A percentile compares a stretch with the other conserved stretches of the same genome.
These are phyloP conservation scores for Cotesia congregata DNA, from an alignment of 2,888 invertebrate genomes.

Conservation along the genomic window DNA sequence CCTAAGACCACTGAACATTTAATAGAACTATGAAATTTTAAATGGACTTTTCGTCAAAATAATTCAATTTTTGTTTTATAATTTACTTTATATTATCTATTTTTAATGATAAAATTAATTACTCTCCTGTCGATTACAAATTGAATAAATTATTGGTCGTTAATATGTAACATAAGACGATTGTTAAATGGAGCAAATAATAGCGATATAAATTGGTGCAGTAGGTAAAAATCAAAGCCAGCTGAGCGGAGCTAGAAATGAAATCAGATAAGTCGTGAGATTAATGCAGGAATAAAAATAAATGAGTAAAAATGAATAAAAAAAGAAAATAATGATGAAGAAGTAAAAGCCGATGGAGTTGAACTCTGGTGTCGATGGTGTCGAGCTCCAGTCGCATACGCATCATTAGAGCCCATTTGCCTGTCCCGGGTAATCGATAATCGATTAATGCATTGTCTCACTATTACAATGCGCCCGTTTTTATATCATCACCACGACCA, in stretches of 20 bases:
- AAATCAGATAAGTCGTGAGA: not conserved
- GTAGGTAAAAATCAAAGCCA: not conserved
- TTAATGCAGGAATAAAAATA: not conserved
- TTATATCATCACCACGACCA: slow-evolving; percentile 12
- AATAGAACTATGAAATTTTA: not conserved
- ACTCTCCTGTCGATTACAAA: too few relatives aligned
- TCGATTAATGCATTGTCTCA: slow-evolving; percentile 40
- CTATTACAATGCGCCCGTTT: slow-evolving; percentile 9
- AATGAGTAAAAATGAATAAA: slow-evolving; percentile 6
- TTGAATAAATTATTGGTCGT: not conserved
- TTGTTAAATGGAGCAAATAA: slow-evolving; percentile 9
- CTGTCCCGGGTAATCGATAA: slow-evolving; percentile 45
- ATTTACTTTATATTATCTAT: not conserved
- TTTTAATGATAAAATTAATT: too few relatives aligned
- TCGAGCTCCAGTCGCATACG: slow-evolving; percentile 1
- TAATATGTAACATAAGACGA: not conserved
- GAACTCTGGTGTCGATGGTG: slow-evolving; percentile 7
- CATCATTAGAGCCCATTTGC: slow-evolving; percentile 35
- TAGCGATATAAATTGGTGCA: not conserved
- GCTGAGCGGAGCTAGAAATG: not conserved
- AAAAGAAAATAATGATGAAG: slow-evolving; percentile 3
- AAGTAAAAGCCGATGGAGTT: slow-evolving; percentile 35
- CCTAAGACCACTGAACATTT: not conserved
- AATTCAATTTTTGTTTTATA: not conserved
- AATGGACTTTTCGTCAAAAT: not conserved